Evolutionary conservation across 2,797 vertebrate genomes (phyloP).

Genomic region (Gymnothorax javanicus): DNA sequence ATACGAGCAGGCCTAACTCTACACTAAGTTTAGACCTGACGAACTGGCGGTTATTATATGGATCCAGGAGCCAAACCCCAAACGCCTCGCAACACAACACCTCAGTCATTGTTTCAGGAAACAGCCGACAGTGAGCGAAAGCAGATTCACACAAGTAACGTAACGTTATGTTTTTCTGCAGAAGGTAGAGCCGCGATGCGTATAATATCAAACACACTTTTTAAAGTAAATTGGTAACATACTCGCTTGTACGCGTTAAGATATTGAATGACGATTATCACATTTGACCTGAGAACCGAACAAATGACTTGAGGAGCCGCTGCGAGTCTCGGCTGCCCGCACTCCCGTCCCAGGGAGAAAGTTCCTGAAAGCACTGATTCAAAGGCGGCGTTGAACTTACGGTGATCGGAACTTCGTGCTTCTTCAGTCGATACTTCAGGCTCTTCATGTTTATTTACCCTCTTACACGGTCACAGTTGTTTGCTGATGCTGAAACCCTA

Average conservation of each 20-base stretch:
- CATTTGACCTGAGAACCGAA: neutral
- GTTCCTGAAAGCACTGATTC: neutral
- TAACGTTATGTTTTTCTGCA: neutral
- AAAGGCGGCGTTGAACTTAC: slow-evolving; percentile 65
- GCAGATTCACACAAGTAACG: neutral
- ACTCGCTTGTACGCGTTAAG: neutral
- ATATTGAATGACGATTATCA: neutral
- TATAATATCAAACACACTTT: neutral
- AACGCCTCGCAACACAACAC: neutral
- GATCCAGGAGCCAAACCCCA: neutral
- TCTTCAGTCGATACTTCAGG: slow-evolving; percentile 83
- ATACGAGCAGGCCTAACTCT: neutral
- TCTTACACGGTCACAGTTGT: neutral
- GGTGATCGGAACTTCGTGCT: slow-evolving; percentile 82
- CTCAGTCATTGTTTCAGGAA: neutral
- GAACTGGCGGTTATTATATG: neutral
- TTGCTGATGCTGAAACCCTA: neutral
- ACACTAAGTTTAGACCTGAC: neutral
- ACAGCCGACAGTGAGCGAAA: neutral
- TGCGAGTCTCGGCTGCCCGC: too few relatives aligned
- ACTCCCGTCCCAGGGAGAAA: neutral
- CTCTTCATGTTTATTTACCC: slow-evolving; percentile 75
- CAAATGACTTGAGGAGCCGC: too few relatives aligned
- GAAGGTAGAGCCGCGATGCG: neutral
- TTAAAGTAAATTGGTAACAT: neutral